A percentile compares a stretch with the other conserved stretches of the same genome.
Conservation (phyloP, 2,797 vertebrate genomes). For the Melopsittacus undulatus region DNA sequence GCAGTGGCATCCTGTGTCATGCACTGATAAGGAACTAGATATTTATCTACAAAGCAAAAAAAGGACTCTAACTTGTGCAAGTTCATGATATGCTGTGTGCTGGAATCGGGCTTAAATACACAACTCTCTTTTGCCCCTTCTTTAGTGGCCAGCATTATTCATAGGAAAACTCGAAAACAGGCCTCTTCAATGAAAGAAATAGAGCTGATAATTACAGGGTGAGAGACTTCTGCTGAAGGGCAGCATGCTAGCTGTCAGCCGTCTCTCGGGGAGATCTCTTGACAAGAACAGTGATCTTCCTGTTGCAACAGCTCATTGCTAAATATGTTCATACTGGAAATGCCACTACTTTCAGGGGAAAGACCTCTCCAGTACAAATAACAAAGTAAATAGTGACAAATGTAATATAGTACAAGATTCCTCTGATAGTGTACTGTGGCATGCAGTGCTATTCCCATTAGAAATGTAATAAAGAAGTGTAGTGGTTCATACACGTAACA, state of each 20-base stretch:
- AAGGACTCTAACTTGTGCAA: background rate
- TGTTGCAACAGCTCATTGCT: background rate
- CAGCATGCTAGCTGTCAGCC: accelerated
- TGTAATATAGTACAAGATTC: background rate
- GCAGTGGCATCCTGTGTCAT: background rate
- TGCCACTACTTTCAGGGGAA: background rate
- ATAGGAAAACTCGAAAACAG: background rate
- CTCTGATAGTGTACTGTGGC: accelerated
- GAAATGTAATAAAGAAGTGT: background rate
- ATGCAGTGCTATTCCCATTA: accelerated
- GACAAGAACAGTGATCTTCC: background rate
- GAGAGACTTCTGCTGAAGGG: background rate
- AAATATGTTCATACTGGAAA: background rate
- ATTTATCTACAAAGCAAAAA: background rate
- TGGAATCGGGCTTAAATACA: background rate
- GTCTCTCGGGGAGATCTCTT: background rate
- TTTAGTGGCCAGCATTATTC: background rate
- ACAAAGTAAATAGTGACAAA: background rate
- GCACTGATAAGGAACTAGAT: background rate
- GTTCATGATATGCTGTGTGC: accelerated
- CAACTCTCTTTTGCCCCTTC: background rate
- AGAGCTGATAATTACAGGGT: background rate
- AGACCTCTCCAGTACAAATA: background rate
- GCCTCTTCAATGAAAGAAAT: background rate
- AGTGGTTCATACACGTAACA: background rate